These are phyloP conservation scores for Subacronicta megacephala DNA, from an alignment of 2,888 invertebrate genomes.

Conservation along the genomic window DNA sequence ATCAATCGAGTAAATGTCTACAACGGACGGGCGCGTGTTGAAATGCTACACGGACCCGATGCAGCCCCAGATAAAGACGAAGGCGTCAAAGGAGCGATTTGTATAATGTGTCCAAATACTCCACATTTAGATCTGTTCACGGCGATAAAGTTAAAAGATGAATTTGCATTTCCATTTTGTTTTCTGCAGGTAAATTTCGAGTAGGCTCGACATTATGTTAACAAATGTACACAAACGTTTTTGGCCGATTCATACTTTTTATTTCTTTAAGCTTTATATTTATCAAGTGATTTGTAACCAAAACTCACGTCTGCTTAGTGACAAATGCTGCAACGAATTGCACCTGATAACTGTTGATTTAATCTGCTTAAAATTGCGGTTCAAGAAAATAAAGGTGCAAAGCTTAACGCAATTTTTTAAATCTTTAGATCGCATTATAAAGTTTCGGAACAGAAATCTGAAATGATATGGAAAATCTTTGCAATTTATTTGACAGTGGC, in stretches of 20 bases:
- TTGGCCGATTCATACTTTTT: constrained; percentile 44
- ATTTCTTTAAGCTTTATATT: constrained; percentile 47
- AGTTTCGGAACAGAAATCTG: constrained; percentile 40
- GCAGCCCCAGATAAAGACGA: constrained; percentile 67
- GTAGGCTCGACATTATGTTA: constrained; percentile 48
- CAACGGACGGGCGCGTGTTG: constrained; percentile 62
- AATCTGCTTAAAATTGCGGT: constrained; percentile 65
- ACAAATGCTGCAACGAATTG: constrained; percentile 65
- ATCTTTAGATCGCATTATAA: constrained; percentile 46
- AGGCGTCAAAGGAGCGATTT: constrained; percentile 83
- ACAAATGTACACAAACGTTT: constrained; percentile 49
- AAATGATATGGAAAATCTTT: constrained; percentile 37
- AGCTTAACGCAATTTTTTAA: constrained; percentile 62
- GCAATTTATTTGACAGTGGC: constrained; percentile 91
- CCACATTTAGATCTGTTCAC: constrained; percentile 71
- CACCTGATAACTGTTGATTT: constrained; percentile 64
- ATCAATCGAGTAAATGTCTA: constrained; percentile 63
- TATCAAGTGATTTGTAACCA: constrained; percentile 55
- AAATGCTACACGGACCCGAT: constrained; percentile 71
- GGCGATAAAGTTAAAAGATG: constrained; percentile 69
- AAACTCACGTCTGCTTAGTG: constrained; percentile 53
- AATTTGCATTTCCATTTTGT: constrained; percentile 59
- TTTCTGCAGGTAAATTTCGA: constrained; percentile 31
- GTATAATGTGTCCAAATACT: constrained; percentile 78
- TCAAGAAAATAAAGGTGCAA: constrained; percentile 50